Conservation (phyloP, 2,113 vertebrate genomes). For the Neotoma lepida region DNA sequence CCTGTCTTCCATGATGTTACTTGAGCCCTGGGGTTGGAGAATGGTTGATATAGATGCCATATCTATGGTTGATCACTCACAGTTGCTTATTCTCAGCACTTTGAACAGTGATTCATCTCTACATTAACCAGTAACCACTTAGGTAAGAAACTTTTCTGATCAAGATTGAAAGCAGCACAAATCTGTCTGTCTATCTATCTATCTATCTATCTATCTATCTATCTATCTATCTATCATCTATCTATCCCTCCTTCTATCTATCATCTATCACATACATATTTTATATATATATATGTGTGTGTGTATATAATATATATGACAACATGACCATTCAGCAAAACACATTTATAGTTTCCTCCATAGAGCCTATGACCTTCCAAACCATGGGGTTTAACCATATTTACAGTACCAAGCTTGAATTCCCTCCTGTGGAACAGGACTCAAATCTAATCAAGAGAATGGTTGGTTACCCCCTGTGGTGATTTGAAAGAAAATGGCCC, state of each 20-base stretch:
- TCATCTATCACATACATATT: background rate
- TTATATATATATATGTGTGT: background rate
- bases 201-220: too few relatives aligned
- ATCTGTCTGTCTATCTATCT: background rate
- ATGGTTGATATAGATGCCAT: background rate
- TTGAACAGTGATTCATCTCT: background rate
- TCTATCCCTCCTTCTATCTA: too few relatives aligned
- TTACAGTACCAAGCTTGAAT: background rate
- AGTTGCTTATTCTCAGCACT: background rate
- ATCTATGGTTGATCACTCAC: background rate
- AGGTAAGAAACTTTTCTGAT: background rate
- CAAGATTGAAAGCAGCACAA: background rate
- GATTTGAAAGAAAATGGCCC: too few relatives aligned
- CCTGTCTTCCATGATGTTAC: background rate
- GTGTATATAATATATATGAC: background rate
- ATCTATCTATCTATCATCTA: too few relatives aligned
- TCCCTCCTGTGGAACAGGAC: background rate
- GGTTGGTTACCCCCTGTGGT: background rate
- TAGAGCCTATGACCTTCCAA: background rate
- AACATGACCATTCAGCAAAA: background rate
- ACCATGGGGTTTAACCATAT: background rate
- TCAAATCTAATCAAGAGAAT: background rate
- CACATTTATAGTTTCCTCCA: background rate
- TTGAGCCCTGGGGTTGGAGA: background rate
- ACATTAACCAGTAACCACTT: background rate